phyloP scores from a whole-genome alignment of 2,888 invertebrate species.

The Plebejus argus region DNA sequence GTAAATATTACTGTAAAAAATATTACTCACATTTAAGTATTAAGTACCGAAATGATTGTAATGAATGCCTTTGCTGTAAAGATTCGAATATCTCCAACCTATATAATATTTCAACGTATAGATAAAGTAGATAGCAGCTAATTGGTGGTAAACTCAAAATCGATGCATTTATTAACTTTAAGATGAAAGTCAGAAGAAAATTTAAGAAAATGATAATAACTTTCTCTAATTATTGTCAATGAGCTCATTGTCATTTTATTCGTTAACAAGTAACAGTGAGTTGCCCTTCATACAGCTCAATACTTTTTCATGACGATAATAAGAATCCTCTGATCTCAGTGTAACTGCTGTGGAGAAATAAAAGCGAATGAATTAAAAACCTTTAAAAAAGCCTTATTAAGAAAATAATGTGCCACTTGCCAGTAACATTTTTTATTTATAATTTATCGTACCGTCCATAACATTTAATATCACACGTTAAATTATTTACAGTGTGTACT shows the following conservation, averaged over 20 bases:
- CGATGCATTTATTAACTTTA: conserved; percentile 5
- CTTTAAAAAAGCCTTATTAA: background rate
- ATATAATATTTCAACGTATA: background rate
- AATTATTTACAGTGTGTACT: background rate
- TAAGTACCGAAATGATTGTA: background rate
- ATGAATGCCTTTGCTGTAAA: background rate
- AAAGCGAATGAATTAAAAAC: background rate
- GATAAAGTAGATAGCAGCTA: background rate
- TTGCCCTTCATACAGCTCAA: background rate
- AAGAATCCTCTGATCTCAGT: too few relatives aligned
- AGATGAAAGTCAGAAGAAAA: background rate
- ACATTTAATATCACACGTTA: background rate
- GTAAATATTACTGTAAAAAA: background rate
- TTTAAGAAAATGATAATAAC: background rate
- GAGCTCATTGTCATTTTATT: background rate
- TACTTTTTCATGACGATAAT: background rate
- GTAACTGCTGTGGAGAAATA: background rate
- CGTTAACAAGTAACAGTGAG: too few relatives aligned
- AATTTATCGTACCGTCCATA: conserved; percentile 29
- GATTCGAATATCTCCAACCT: background rate
- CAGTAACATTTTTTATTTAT: background rate
- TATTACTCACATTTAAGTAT: background rate
- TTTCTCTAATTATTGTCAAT: background rate
- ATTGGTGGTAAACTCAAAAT: background rate
- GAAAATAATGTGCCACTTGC: background rate